Evolutionary conservation across 2,888 invertebrate genomes (phyloP).

Genomic region (Drosophila subquinaria): DNA sequence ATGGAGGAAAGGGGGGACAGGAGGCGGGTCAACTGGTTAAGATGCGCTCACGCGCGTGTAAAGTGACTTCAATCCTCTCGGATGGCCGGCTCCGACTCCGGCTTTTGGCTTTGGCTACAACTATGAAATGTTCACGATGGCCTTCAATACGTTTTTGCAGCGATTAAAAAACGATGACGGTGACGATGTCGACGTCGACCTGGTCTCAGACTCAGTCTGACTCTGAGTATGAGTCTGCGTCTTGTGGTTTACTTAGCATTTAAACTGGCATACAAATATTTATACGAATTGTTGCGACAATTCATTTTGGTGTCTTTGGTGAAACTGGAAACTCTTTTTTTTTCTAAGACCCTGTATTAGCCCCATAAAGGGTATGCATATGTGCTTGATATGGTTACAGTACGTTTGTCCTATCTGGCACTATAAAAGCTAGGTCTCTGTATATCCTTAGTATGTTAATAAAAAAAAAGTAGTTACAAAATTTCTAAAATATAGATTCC

Average conservation of each 20-base stretch:
- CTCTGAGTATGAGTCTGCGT: background rate
- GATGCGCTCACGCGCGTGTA: slow-evolving; percentile 73
- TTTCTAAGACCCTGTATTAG: slow-evolving; percentile 17
- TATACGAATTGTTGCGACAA: slow-evolving; percentile 65
- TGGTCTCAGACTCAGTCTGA: slow-evolving; percentile 1
- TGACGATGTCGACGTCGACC: slow-evolving; percentile 29
- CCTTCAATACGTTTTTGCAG: slow-evolving; percentile 74
- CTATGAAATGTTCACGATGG: slow-evolving; percentile 78
- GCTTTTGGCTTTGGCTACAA: slow-evolving; percentile 27
- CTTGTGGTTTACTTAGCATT: slow-evolving; percentile 64
- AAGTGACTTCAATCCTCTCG: slow-evolving; percentile 70
- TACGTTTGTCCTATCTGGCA: background rate
- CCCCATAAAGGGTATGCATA: background rate
- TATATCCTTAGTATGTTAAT: no score
- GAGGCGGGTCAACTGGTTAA: slow-evolving; percentile 60
- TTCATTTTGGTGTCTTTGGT: slow-evolving; percentile 37
- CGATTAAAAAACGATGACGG: slow-evolving; percentile 76
- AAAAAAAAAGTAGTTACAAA: no score
- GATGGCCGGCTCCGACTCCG: slow-evolving; percentile 41
- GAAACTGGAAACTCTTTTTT: slow-evolving; percentile 40
- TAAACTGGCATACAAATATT: slow-evolving; percentile 62
- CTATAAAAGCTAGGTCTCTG: background rate
- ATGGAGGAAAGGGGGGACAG: background rate
- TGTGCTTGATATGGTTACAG: no score
- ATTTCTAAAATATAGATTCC: no score